Base-by-base conservation (phyloP, 1,140 invertebrate species). In the Trichogramma pretiosum region DNA sequence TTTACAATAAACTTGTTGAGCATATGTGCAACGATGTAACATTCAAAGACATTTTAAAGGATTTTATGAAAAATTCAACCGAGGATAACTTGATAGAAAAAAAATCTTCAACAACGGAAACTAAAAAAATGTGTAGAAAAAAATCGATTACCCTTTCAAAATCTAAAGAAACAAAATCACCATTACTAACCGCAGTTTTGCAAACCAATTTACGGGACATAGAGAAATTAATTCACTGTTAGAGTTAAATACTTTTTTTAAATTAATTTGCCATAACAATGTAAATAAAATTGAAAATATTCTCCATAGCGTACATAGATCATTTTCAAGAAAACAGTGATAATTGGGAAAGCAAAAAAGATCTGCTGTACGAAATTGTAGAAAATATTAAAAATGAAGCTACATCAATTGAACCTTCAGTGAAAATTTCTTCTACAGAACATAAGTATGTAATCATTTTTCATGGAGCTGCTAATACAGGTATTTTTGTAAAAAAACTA, bases 381-480 rank as follows among this genome's bases (percentile, higher is more conserved):
- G 51, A 59, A 34, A 43, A 35, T 32, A 7, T 38, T 1, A 24
- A 63, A 23, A 4, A 8, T 0, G 28, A 45, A 46, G 8, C 24
- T 5, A 28, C 14, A 9, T 7, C 11, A 10, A 18, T n/a, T 2
- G 14, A 40, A 13, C 4, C 36, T 17, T 3, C 40, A 3, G 5
- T 16, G 4, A 36, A 54, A 17, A 19, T 38, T 17, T 9, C 18
- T 16, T 48, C 40, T 23, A 38, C 41, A 23, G 32, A 36, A 16
- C 55, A 51, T 14, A 57, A 53, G 46, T 42, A 56, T 14, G 54
- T 55, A 32, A 53, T 68, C 17, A 58, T 68, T 46, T 67, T 66
- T 46, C 56, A 66, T 24, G 65, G 65, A 21, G 62, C 62, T 14
- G 57, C 62, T 14, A 63, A 58, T 18, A 64, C 62, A 3, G 57